Conservation (phyloP, 2,113 vertebrate species). For the Garra rufa region DNA sequence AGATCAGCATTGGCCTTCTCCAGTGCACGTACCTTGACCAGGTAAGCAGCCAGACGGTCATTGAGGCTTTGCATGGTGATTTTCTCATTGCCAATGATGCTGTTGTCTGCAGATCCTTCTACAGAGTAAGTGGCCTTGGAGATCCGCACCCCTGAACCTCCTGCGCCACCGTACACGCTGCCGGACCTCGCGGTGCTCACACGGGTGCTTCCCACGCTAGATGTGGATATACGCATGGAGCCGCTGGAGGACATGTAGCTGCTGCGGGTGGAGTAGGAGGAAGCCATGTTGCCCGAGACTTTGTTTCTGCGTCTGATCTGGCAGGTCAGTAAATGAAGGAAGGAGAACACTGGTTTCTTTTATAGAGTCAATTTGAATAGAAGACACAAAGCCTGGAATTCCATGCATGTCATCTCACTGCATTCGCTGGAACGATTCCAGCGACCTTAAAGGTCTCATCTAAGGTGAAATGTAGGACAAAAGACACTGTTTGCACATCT, state of each 20-base stretch:
- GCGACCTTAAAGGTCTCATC: background rate
- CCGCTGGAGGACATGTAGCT: constrained; percentile 38
- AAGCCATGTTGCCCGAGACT: constrained; percentile 27
- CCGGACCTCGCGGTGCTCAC: constrained; percentile 34
- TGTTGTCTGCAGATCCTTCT: background rate
- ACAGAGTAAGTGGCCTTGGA: constrained; percentile 50
- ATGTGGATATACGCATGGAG: background rate
- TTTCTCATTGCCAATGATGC: constrained; percentile 57
- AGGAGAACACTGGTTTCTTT: constrained; percentile 32
- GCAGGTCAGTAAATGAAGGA: background rate
- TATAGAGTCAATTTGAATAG: constrained; percentile 53
- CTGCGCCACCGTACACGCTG: constrained; percentile 64
- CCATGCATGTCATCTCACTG: background rate
- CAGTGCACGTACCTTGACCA: constrained; percentile 59
- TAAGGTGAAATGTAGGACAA: background rate
- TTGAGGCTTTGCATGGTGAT: constrained; percentile 66
- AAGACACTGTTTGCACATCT: background rate
- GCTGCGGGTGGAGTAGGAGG: constrained; percentile 16
- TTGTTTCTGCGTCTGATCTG: constrained; percentile 6
- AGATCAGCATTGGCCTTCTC: constrained; percentile 60
- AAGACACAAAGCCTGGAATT: constrained; percentile 35
- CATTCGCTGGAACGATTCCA: background rate
- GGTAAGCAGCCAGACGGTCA: constrained; percentile 64
- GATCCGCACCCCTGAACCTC: constrained; percentile 46
- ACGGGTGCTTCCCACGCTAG: background rate